Base-by-base conservation (phyloP, 2,888 invertebrate species). In the Morpho deidamia region DNA sequence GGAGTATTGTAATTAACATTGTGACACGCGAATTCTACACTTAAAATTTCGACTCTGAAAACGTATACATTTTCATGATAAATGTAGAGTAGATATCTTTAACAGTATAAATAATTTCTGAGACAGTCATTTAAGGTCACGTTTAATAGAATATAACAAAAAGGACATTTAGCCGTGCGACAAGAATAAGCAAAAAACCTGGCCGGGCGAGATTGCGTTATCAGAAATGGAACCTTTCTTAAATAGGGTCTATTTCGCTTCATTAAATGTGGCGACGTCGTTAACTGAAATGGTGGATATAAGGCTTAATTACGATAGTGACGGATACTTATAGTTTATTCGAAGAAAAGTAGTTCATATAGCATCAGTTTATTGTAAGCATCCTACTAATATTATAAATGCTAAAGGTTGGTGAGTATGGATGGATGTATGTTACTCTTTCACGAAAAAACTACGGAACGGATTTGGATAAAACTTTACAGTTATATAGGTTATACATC, bases 171-270 rank as follows among this genome's bases (percentile, higher is more conserved):
- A 46, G 50, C 14, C 41, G 35, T 37, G 45, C 39, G 23, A 51
- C 44, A 44, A 47, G 40, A 40, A 12, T 53, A 44, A 50, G 47
- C 40, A 60, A 57, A 14, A 42, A 40, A 39, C 48, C 14, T 46
- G 41, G 48, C 34, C 34, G 34, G 14, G 14, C 39, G 48, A 48
- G 48, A 53, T 43, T 44, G 11, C 48, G 35, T 48, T 48, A 53
- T 34, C 44, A 48, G 23, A 39, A 44, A 48, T 48, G 23, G 23
- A 44, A 48, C 44, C 43, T 44, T 44, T 44, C 43, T 32, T 40
- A 11, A 40, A 48, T 12, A 47, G 39, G 10, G 40, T 23, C 23
- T 9, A 33, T 48, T 40, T 48, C 12, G 11, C 40, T 48, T 40
- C 47, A 48, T 48, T 41, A 40, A 11, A 40, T 12, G 12, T 41